Conservation (phyloP, 2,888 invertebrate genomes). For the Pandemis cinnamomeana region DNA sequence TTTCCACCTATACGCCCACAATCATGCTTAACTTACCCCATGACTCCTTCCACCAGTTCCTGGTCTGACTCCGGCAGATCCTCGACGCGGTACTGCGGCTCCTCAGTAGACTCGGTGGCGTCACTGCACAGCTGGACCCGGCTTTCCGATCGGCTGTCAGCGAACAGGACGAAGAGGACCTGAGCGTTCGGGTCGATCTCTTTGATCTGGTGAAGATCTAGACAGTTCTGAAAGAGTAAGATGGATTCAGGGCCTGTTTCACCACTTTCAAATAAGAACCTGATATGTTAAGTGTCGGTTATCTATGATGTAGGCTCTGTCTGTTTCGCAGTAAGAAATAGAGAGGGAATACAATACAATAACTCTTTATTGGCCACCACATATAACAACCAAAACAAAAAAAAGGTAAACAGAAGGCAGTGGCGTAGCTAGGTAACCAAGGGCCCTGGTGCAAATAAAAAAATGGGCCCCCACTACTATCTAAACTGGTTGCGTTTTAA, state of each 20-base stretch:
- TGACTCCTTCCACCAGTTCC: conserved; percentile 49
- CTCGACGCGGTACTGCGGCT: conserved; percentile 49
- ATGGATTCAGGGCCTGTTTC: background rate
- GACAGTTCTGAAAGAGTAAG: conserved; percentile 67
- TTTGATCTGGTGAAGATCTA: conserved; percentile 78
- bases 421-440: no score
- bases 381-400: no score
- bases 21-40: conserved; percentile 46
- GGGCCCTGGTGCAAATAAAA: no score
- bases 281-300: background rate
- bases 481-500: no score
- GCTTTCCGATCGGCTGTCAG: conserved; percentile 53
- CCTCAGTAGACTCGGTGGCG: conserved; percentile 63
- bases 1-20: no score
- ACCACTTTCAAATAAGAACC: no score
- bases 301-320: no score
- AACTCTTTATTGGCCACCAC: no score
- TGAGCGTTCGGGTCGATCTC: conserved; percentile 72
- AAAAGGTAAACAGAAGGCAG: no score
- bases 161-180: conserved; percentile 72
- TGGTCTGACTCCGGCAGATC: conserved; percentile 67
- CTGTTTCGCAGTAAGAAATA: no score
- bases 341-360: no score
- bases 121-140: conserved; percentile 48
- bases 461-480: no score